Percentiles rank a stretch among this genome's conserved stretches.
phyloP scores from a whole-genome alignment of 2,797 vertebrate species.

The Anguilla anguilla region DNA sequence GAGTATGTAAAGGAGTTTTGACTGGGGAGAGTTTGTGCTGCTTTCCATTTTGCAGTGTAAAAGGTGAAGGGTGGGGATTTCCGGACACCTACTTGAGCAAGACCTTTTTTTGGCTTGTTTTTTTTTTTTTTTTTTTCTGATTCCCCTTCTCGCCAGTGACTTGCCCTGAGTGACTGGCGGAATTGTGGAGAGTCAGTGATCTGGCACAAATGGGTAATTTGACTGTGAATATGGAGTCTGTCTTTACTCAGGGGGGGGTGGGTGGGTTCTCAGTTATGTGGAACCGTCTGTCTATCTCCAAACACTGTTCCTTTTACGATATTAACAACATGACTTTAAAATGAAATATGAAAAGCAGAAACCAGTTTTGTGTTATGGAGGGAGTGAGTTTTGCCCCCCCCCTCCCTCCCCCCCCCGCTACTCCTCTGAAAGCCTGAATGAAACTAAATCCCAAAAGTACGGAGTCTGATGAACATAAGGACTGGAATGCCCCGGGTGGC shows the following conservation, averaged over 20 bases:
- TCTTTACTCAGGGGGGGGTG: slow-evolving; percentile 21
- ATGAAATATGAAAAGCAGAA: background rate
- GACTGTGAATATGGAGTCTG: slow-evolving; percentile 67
- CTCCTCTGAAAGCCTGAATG: background rate
- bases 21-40: slow-evolving; percentile 48
- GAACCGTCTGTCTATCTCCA: background rate
- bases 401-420: background rate
- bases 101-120: background rate
- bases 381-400: background rate
- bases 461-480: background rate
- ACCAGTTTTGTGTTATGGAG: background rate
- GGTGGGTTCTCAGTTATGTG: background rate
- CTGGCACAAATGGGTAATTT: slow-evolving; percentile 70
- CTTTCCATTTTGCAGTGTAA: background rate
- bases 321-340: background rate
- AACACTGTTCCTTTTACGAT: background rate
- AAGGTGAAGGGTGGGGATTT: background rate
- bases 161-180: slow-evolving; percentile 35
- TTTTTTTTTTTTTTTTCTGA: too few relatives aligned
- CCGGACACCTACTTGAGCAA: background rate
- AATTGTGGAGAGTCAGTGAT: slow-evolving; percentile 68
- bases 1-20: slow-evolving; percentile 66
- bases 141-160: slow-evolving; percentile 28
- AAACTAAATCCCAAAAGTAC: background rate
- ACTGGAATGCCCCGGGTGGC: background rate